These are phyloP conservation scores for Scartelaos histophorus DNA, from an alignment of 2,113 vertebrate genomes.

Conservation along the genomic window DNA sequence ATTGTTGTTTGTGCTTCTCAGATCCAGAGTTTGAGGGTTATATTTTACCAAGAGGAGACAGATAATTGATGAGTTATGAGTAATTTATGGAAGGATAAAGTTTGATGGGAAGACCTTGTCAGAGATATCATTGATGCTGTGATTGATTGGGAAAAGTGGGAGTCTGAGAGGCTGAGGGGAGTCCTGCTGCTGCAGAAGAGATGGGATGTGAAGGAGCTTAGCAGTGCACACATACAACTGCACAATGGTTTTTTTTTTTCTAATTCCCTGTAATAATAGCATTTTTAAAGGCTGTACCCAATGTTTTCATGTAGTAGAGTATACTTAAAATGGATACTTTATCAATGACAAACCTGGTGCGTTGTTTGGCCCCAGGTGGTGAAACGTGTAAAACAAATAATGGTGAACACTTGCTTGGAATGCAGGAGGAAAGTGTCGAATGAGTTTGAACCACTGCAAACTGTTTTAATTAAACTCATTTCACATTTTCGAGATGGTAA, in stretches of 20 bases:
- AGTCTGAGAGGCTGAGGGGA: not conserved
- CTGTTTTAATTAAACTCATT: too few relatives aligned
- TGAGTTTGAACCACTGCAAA: too few relatives aligned
- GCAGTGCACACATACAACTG: not conserved
- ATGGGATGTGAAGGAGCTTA: not conserved
- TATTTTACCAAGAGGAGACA: not conserved
- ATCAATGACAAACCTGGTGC: too few relatives aligned
- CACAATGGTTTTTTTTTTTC: not conserved
- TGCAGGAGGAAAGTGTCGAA: too few relatives aligned
- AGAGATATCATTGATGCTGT: not conserved
- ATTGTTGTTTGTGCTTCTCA: not conserved
- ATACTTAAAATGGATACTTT: too few relatives aligned
- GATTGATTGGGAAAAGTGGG: not conserved
- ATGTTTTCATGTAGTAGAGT: not conserved
- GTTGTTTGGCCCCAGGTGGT: too few relatives aligned
- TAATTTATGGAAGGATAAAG: not conserved
- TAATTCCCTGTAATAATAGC: not conserved
- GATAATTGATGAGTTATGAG: not conserved
- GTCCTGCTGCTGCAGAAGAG: not conserved
- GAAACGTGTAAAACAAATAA: too few relatives aligned
- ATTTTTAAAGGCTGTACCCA: too few relatives aligned
- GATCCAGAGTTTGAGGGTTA: not conserved
- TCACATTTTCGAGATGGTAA: too few relatives aligned
- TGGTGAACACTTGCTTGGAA: too few relatives aligned
- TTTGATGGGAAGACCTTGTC: not conserved